Conservation (phyloP, 1,140 invertebrate genomes). For the Teleogryllus occipitalis region DNA sequence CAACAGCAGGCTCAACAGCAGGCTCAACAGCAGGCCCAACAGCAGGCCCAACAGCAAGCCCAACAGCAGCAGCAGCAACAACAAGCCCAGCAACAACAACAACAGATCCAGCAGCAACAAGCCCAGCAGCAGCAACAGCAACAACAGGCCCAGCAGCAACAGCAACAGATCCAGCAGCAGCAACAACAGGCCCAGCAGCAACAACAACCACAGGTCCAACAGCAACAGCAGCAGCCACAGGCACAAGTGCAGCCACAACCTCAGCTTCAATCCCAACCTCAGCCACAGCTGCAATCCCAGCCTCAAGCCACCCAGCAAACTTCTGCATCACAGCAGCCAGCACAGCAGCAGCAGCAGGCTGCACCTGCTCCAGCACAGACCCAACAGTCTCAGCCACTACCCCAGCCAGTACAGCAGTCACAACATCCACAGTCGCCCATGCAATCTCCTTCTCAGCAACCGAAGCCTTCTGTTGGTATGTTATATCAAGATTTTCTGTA, state of each 20-base stretch:
- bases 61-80: constrained; percentile 21
- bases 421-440: constrained; percentile 21
- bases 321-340: neutral
- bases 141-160: constrained; percentile 28
- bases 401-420: constrained; percentile 14
- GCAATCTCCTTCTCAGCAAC: neutral
- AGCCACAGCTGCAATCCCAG: constrained; percentile 14
- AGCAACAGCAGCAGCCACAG: constrained; percentile 24
- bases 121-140: constrained; percentile 21
- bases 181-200: neutral
- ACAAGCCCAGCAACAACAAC: constrained; percentile 13
- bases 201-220: constrained; percentile 10
- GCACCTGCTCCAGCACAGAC: constrained; percentile 19
- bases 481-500: too few relatives aligned
- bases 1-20: constrained; percentile 23
- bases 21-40: neutral
- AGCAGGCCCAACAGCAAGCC: constrained; percentile 15
- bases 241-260: constrained; percentile 22
- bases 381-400: constrained; percentile 6
- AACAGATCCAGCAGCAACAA: constrained; percentile 9
- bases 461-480: neutral
- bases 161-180: too few relatives aligned
- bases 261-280: constrained; percentile 26
- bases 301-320: neutral
- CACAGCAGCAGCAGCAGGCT: constrained; percentile 24